phyloP scores from a whole-genome alignment of 2,113 vertebrate species.

The Apaloderma vittatum region DNA sequence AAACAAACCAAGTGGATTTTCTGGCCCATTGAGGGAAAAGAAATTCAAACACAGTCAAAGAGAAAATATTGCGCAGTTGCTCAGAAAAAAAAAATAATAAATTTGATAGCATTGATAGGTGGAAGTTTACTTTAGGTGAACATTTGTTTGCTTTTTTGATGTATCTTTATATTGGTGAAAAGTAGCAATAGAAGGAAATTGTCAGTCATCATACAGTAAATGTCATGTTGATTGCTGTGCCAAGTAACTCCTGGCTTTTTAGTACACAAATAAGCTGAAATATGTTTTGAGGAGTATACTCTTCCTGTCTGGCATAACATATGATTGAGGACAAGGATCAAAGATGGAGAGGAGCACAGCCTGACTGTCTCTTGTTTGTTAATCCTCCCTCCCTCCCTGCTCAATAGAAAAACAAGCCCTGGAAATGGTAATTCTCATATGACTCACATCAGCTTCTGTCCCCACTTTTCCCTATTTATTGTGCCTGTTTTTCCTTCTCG shows the following conservation, averaged over 20 bases:
- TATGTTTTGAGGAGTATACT: background rate
- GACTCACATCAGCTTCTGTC: background rate
- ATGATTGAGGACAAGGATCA: rapidly evolving
- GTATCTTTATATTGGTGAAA: background rate
- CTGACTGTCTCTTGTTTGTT: background rate
- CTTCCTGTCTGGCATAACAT: background rate
- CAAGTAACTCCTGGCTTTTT: background rate
- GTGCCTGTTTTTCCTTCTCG: background rate
- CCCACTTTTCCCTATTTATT: background rate
- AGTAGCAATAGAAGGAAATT: background rate
- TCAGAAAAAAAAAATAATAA: background rate
- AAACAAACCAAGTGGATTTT: background rate
- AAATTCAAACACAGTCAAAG: background rate
- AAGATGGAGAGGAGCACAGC: background rate
- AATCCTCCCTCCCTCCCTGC: background rate
- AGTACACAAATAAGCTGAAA: background rate
- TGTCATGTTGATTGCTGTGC: background rate
- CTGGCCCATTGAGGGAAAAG: background rate
- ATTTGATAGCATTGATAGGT: background rate
- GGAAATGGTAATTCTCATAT: background rate
- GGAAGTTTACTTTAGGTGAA: background rate
- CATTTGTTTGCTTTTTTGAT: background rate
- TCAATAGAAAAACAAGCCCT: background rate
- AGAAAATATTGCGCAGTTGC: background rate
- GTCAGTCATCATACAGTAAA: background rate